Evolutionary conservation across 92 coral and sea anemone species (phyloP).

Genomic region (Parazoanthus darwini): DNA sequence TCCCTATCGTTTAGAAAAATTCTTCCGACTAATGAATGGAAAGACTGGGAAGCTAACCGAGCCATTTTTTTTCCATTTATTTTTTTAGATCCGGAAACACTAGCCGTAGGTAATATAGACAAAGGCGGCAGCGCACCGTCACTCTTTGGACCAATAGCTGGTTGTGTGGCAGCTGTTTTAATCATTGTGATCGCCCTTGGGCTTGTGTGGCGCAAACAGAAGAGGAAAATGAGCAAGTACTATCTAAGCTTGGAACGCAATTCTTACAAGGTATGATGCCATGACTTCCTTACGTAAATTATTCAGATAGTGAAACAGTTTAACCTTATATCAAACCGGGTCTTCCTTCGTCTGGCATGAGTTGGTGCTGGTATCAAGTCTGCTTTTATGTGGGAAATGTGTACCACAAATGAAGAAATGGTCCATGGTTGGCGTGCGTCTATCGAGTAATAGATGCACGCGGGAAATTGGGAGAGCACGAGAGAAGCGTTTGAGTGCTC

Average conservation of each 20-base stretch:
- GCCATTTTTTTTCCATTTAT: background rate
- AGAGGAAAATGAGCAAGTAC: slow-evolving; percentile 15
- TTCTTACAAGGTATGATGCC: background rate
- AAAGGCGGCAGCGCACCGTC: background rate
- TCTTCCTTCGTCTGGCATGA: too few relatives aligned
- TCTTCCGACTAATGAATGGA: background rate
- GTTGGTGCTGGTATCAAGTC: too few relatives aligned
- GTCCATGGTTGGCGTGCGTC: too few relatives aligned
- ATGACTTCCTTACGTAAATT: too few relatives aligned
- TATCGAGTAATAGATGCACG: too few relatives aligned
- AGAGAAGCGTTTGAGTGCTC: too few relatives aligned
- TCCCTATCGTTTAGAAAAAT: too few relatives aligned
- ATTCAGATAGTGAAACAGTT: too few relatives aligned
- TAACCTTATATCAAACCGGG: too few relatives aligned
- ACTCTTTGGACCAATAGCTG: slow-evolving; percentile 33
- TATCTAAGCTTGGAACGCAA: background rate
- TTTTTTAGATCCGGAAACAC: background rate
- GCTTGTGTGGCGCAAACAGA: slow-evolving; percentile 17
- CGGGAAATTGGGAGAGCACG: too few relatives aligned
- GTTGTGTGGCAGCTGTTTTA: slow-evolving; percentile 12
- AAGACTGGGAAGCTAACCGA: background rate
- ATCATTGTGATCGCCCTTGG: background rate
- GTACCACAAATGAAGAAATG: too few relatives aligned
- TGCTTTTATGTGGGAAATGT: too few relatives aligned
- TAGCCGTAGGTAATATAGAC: background rate